Evolutionary conservation across 2,113 vertebrate genomes (phyloP), one percentile per base, ranked within the genome.

Genomic region (Limnothrissa miodon): DNA sequence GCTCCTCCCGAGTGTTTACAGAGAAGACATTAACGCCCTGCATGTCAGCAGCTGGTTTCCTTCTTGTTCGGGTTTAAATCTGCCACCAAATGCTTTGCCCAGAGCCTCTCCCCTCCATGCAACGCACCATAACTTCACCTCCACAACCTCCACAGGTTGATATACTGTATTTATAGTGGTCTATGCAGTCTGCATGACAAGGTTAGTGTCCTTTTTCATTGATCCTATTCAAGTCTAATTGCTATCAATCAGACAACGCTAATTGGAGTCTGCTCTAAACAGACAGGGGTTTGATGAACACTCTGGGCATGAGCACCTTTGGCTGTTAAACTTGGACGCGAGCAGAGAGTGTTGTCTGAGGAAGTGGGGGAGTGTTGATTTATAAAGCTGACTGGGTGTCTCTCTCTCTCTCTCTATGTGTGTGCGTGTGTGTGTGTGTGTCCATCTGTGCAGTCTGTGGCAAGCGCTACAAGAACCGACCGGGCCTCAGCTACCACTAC

Each of bases 391-490:
- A 56, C 51, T 21, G 51, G 51, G 3, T 5, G 45, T 5, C 53
- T 15, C 29, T 81, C n/a, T n/a, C n/a, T n/a, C n/a, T n/a, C n/a
- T n/a, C n/a, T n/a, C n/a, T n/a, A n/a, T n/a, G n/a, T n/a, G n/a
- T n/a, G n/a, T n/a, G n/a, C n/a, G n/a, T n/a, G n/a, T n/a, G n/a
- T n/a, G n/a, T n/a, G 21, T 45, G 23, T 45, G 78, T 39, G 87
- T 81, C 3, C 84, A 5, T 51, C 74, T 81, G 39, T 82, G 9
- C 86, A 99, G 98, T 99, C 88, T 99, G 98, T 80, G 98, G 98
- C 85, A 99, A 99, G 89, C 97, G 98, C 88, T 99, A 99, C 93
- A 99, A 99, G 95, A 99, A 99, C 93, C 96, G 98, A 0, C 98
- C 98, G 0, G 98, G 98, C 46, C 94, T 99, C 90, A 99, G 98